phyloP scores from a whole-genome alignment of 1,140 invertebrate genomes.

The Ips nitidus region DNA sequence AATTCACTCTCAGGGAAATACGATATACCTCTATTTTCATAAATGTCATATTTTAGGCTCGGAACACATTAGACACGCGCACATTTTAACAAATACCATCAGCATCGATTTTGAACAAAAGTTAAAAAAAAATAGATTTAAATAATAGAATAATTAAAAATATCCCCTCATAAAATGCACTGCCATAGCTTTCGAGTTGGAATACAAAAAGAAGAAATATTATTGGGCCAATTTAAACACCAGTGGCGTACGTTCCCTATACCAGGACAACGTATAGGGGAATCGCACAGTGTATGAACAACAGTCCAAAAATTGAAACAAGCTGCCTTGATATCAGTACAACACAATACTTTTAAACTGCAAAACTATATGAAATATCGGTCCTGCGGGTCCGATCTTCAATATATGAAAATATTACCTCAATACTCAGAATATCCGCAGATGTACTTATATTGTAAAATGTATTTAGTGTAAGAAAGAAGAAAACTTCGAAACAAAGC shows the following conservation, averaged over 20 bases:
- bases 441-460: slow-evolving; percentile 55
- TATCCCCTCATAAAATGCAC: slow-evolving; percentile 11
- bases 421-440: slow-evolving; percentile 54
- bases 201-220: too few relatives aligned
- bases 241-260: too few relatives aligned
- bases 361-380: slow-evolving; percentile 38
- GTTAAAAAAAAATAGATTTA: slow-evolving; percentile 6
- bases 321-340: slow-evolving; percentile 55
- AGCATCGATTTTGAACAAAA: slow-evolving; percentile 4
- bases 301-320: slow-evolving; percentile 42
- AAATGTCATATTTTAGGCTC: slow-evolving; percentile 31
- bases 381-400: neutral
- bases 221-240: too few relatives aligned
- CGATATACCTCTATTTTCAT: slow-evolving; percentile 32
- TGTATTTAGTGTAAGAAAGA: slow-evolving; percentile 48
- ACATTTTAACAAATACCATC: slow-evolving; percentile 1
- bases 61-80: slow-evolving; percentile 9
- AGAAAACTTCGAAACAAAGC: slow-evolving; percentile 24
- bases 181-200: slow-evolving; percentile 19
- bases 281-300: too few relatives aligned
- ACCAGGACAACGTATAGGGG: too few relatives aligned
- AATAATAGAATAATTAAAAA: slow-evolving; percentile 10
- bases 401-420: slow-evolving; percentile 51
- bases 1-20: slow-evolving; percentile 32
- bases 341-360: slow-evolving; percentile 48